Conservation (phyloP, 2,888 invertebrate genomes). For the Tetragonisca angustula region DNA sequence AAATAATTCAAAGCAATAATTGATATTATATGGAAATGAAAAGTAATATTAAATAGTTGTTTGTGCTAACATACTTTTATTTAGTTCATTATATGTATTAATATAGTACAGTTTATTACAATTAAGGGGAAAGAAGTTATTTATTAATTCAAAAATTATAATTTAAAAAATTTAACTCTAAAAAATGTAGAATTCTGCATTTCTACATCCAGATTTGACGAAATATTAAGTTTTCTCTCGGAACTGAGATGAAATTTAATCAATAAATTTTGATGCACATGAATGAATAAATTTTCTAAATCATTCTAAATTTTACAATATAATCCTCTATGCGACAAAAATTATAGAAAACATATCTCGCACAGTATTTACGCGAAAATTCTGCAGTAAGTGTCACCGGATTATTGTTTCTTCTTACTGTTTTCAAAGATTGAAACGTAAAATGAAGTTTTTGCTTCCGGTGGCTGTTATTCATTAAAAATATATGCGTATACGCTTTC, state of each 20-base stretch:
- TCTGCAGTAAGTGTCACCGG: neutral
- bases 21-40: neutral
- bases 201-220: too few species aligned
- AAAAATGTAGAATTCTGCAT: too few species aligned
- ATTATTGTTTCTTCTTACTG: neutral
- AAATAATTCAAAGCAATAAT: neutral
- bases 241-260: neutral
- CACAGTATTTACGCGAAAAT: neutral
- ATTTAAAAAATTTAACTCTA: too few species aligned
- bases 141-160: too few species aligned
- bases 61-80: neutral
- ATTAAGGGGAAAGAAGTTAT: too few species aligned
- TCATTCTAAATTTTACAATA: too few species aligned
- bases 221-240: neutral
- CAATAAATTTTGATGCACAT: neutral
- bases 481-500: neutral
- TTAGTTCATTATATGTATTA: too few species aligned
- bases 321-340: too few species aligned
- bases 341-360: too few species aligned
- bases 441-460: neutral
- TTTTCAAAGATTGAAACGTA: neutral
- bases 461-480: neutral
- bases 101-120: too few species aligned
- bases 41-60: neutral
- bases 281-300: too few species aligned